Conservation (phyloP, 2,797 vertebrate genomes). For the Alectoris magna region DNA sequence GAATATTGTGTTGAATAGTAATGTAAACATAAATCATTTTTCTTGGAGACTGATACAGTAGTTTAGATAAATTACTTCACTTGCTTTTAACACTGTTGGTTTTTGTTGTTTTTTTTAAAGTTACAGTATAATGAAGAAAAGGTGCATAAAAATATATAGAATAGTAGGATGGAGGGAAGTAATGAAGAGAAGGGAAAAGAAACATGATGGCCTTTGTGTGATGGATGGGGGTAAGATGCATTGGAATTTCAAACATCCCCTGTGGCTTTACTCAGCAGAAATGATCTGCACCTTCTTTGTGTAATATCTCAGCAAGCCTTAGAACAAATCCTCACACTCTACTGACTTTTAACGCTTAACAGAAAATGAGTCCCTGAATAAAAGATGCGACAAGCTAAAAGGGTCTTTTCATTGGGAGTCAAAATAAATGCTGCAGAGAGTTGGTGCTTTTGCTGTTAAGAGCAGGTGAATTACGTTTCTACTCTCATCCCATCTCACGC, state of each 20-base stretch:
- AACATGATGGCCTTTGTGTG: neutral
- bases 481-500: neutral
- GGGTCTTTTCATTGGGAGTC: constrained; percentile 43
- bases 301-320: constrained; percentile 57
- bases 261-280: constrained; percentile 57
- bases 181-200: neutral
- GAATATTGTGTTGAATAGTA: neutral
- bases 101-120: neutral
- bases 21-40: neutral
- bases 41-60: neutral
- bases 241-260: constrained; percentile 47
- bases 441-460: constrained; percentile 42
- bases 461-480: constrained; percentile 5
- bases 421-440: constrained; percentile 34
- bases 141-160: neutral
- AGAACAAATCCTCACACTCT: constrained; percentile 63
- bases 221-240: neutral
- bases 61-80: neutral
- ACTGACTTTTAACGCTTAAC: constrained; percentile 52
- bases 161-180: neutral
- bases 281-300: constrained; percentile 44
- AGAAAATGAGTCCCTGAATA: constrained; percentile 65
- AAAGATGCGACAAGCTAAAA: constrained; percentile 58
- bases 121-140: neutral
- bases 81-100: neutral